A percentile compares a stretch with the other conserved stretches of the same genome.
Conservation (phyloP, 2,888 invertebrate genomes). For the Galeruca laticollis region DNA sequence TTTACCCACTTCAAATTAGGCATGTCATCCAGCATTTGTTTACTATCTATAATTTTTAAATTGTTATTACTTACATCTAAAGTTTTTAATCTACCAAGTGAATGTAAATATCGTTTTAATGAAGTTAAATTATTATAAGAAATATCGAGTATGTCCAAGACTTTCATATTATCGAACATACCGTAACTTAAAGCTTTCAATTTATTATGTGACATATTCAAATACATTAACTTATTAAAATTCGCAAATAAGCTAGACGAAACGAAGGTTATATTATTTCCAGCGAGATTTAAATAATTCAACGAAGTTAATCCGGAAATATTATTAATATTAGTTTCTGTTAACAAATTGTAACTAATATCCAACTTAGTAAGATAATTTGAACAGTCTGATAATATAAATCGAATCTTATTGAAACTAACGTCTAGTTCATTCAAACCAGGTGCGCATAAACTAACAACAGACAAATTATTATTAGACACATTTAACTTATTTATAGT, state of each 20-base stretch:
- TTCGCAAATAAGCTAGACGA: slow-evolving; percentile 17
- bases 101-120: slow-evolving; percentile 28
- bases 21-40: slow-evolving; percentile 17
- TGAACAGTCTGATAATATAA: neutral
- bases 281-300: slow-evolving; percentile 5
- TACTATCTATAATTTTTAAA: slow-evolving; percentile 4
- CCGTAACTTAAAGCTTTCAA: slow-evolving; percentile 27
- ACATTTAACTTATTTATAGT: slow-evolving; percentile 14
- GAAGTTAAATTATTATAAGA: slow-evolving; percentile 26
- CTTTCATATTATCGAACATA: slow-evolving; percentile 16
- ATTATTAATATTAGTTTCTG: slow-evolving; percentile 10
- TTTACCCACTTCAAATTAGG: slow-evolving; percentile 19
- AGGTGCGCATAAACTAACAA: slow-evolving; percentile 1
- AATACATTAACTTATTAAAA: neutral
- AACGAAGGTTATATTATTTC: slow-evolving; percentile 27
- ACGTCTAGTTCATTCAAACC: neutral
- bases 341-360: slow-evolving; percentile 14
- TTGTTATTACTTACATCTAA: slow-evolving; percentile 20
- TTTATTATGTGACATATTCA: slow-evolving; percentile 31
- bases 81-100: neutral
- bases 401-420: slow-evolving; percentile 7
- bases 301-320: slow-evolving; percentile 4
- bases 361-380: neutral
- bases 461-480: slow-evolving; percentile 14
- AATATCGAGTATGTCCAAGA: slow-evolving; percentile 28